Base-by-base conservation (phyloP, 2,113 vertebrate genomes). In the Eonycteris spelaea region DNA sequence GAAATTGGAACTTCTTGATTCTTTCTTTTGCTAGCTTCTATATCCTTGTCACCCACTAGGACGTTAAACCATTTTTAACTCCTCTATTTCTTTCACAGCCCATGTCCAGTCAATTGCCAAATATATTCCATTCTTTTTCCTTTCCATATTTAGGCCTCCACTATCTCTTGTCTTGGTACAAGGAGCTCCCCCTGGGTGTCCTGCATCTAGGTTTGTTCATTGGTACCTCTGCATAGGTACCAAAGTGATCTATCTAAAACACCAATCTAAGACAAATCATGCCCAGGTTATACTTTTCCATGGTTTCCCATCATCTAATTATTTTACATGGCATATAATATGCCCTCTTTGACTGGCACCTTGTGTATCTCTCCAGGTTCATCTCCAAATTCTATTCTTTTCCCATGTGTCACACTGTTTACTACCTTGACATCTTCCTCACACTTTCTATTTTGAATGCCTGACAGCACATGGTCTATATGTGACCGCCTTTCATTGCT, bases 101-200 rank as follows among this genome's bases (percentile, higher is more conserved):
- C 13, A 63, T 14, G 40, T 51, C 10, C 4, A 38, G 18, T 33
- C 6, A 87, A 21, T 14, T 55, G 5, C 4, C 22, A 85, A 45
- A 5, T 48, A 13, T 10, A 8, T 7, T 8, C 19, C 5, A 16
- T 0, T 3, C 22, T n/a, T 3, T 43, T 78, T 53, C 15, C 45
- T 61, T 61, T 16, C 33, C 45, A 24, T 6, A 22, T 13, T 71
- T 22, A 73, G 73, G 22, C 2, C 30, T 73, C 55, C 48, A 10
- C 7, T 3, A 5, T 51, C 3, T 86, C 10, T 26, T 28, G 48
- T 30, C 15, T 38, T 8, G 4, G 48, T 28, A 14, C 1, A 1
- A 28, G 0, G 6, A 26, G 3, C n/a, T 43, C 40, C 18, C 77
- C 6, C 14, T 40, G 30, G 6, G 1, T 48, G 21, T 53, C 35